Base-by-base conservation (phyloP, 2,113 vertebrate genomes). In the Oreochromis spilurus region DNA sequence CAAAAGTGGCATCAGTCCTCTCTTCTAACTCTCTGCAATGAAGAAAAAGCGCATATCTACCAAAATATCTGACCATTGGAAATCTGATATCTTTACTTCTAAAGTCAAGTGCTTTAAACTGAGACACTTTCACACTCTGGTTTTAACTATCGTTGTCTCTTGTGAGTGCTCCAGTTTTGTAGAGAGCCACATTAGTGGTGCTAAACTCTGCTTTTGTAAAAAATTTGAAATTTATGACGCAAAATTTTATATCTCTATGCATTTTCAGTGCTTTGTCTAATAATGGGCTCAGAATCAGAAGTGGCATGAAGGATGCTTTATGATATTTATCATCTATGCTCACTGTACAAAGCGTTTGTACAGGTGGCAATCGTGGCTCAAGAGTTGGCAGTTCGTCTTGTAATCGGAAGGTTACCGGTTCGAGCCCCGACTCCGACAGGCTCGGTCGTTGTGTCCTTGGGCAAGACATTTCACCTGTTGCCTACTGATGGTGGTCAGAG, bases 51-150 rank as follows among this genome's bases (percentile, higher is more conserved):
- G 3, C 12, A 5, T 45, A 62, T 31, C 31, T 21, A 34, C 9
- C 26, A 40, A 83, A 13, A 11, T 54, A 43, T 24, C 5, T 82
- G 13, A 53, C 7, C 14, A 26, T 7, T 45, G 8, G 67, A 48
- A 29, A 48, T 26, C 40, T 45, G 21, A 45, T 29, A 45, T 17
- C 14, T 29, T 45, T 72, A 67, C 62, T 40, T 24, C 0, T 70
- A 43, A 70, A 70, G 24, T 7, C 0, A 16, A 45, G 21, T 10
- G 9, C 21, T 72, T 45, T 24, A 72, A 72, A 45, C 1, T 0
- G 13, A 72, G 21, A 45, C 7, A 72, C 40, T 48, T 26, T 45
- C 13, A 48, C 21, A 48, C 14, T 67, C 17, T 72, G 65, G 21
- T 45, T 45, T 48, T 45, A 26, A 45, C 38, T 70, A 45, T 70